Evolutionary conservation across 2,113 vertebrate genomes (phyloP).

Genomic region (Lycocorax pyrrhopterus): DNA sequence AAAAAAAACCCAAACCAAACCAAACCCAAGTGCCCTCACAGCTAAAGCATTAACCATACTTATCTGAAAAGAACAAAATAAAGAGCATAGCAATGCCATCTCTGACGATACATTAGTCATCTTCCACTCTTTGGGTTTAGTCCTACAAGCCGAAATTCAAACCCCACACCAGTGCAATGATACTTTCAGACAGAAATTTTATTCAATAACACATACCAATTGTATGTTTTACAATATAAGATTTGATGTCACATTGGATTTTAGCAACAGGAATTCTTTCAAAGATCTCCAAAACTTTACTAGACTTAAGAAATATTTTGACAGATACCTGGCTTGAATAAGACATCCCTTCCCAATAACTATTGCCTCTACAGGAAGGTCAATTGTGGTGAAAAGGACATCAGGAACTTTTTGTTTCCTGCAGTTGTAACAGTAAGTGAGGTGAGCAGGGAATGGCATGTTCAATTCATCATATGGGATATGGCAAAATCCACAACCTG

Average conservation of each 20-base stretch:
- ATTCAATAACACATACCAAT: neutral
- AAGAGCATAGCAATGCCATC: neutral
- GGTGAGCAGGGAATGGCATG: constrained; percentile 97
- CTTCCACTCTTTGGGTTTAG: neutral
- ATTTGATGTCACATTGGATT: neutral
- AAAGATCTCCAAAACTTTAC: neutral
- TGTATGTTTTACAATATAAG: neutral
- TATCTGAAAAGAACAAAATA: neutral
- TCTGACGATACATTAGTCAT: rapidly evolving
- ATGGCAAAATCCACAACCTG: constrained; percentile 92
- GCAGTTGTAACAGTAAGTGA: constrained; percentile 91
- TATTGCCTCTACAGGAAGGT: constrained; percentile 82
- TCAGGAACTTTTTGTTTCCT: constrained; percentile 91
- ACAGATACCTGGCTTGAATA: constrained; percentile 88
- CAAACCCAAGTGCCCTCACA: neutral
- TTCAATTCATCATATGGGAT: constrained; percentile 97
- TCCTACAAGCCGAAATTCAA: neutral
- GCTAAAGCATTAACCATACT: neutral
- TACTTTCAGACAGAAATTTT: neutral
- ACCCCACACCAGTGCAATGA: neutral
- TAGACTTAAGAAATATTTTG: neutral
- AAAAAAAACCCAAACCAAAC: neutral
- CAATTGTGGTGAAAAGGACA: constrained; percentile 92
- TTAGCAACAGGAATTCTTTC: neutral
- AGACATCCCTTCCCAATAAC: constrained; percentile 91